Base-by-base conservation (phyloP, 1,140 invertebrate genomes). In the Diabrotica virgifera region DNA sequence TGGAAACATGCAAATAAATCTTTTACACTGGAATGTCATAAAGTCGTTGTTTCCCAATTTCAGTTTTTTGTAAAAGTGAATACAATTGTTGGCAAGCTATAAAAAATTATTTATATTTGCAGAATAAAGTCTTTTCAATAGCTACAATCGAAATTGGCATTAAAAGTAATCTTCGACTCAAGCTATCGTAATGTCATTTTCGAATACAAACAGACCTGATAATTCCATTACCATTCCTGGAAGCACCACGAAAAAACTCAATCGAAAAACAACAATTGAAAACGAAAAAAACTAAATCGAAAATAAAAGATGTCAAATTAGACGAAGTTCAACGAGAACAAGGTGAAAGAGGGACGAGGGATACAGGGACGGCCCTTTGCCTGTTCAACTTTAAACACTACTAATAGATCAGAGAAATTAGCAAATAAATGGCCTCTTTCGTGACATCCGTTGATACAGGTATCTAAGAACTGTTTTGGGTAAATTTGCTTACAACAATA, bases 231-330 rank as follows among this genome's bases (percentile, higher is more conserved):
- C 40, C 40, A n/a, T 46, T 46, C 40, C 8, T 46, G 40, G 40
- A 46, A 46, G 40, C 40, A 46, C 40, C n/a, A 46, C 40, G 40
- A 46, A 46, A 46, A 46, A 46, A 46, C 40, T 46, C 40, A 62
- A 54, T 37, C 51, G 54, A 62, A 14, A 62, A 11, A 53, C 35
- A 53, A 14, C 11, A 35, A 59, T 38, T 59, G 11, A 62, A 53
- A 13, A 36, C n/a, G 59, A 12, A 67, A 67, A 62, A 62, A 55
- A 66, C 51, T 63, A 51, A 62, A 69, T 66, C 52, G 35, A 37
- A 54, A 65, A 66, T 65, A 67, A 69, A 68, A 70, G 65, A 70
- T 65, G 69, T 70, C 69, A 69, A 70, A 70, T 70, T 72, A 66
- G 69, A 62, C 52, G 52, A 64, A 60, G 66, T 64, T 65, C 62